A percentile compares a stretch with the other conserved stretches of the same genome.
Evolutionary conservation across 2,888 invertebrate genomes (phyloP).

Genomic region (Conomelus anceps): DNA sequence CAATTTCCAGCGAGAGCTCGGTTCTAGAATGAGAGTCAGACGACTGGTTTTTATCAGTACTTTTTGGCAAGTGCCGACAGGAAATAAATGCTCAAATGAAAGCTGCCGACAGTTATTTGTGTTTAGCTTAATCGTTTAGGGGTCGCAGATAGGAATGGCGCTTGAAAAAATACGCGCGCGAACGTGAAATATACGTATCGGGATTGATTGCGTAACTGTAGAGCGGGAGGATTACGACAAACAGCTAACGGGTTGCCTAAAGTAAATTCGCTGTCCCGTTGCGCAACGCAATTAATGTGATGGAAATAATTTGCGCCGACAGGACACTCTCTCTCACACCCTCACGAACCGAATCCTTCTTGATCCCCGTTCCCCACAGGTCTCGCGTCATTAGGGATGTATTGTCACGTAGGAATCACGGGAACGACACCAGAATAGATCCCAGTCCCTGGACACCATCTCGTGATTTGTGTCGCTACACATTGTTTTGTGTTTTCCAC

Average conservation of each 20-base stretch:
- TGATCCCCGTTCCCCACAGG: neutral
- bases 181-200: neutral
- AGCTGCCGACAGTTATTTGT: neutral
- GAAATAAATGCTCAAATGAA: neutral
- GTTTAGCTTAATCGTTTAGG: neutral
- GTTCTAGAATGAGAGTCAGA: neutral
- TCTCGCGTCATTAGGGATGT: neutral
- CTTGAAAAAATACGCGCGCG: neutral
- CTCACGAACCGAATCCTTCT: too few species aligned
- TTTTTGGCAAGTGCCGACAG: neutral
- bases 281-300: conserved; percentile 10
- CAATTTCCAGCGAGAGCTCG: neutral
- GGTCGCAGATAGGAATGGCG: neutral
- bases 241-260: neutral
- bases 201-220: neutral
- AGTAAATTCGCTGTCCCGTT: neutral
- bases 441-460: too few species aligned
- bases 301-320: conserved; percentile 6
- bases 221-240: neutral
- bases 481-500: neutral
- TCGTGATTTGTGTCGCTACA: neutral
- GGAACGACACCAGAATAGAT: neutral
- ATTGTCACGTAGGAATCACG: neutral
- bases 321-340: neutral
- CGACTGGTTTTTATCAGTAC: neutral